Base-by-base conservation (phyloP, 2,113 vertebrate species). In the Pimephales promelas region DNA sequence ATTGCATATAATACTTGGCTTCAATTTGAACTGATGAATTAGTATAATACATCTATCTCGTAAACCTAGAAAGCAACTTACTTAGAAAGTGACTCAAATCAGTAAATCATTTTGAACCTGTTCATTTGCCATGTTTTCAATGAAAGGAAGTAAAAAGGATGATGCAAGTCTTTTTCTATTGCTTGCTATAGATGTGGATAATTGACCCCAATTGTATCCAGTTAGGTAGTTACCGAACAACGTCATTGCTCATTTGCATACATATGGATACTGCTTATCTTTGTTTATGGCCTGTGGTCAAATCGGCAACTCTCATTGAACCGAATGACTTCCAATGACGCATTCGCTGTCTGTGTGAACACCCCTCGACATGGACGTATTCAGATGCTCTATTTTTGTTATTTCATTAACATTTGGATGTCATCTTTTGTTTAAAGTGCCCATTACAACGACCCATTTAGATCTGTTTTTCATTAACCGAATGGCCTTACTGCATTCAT, bases 391-490 rank as follows among this genome's bases (percentile, higher is more conserved):
- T 59, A 16, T n/a, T 40, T 59, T 59, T 76, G 31, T 7, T 57
- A 57, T 77, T 57, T 77, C 31, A 76, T 76, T 71, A 71, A 24
- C 28, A n/a, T 56, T 57, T 31, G 20, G 73, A 20, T n/a, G 28
- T 2, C 52, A 36, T 74, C 20, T 11, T 76, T 76, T 76, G 49
- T 76, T 56, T 56, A 7, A 76, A 76, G 10, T 76, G 52, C 5
- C 20, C 52, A 76, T 76, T 57, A 57, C 52, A 11, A 36, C 10
- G 10, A 36, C 74, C 74, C 74, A 57, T 57, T 57, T 76, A 57
- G 31, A 54, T 57, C 28, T 34, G 74, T 11, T 7, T 76, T 57
- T 76, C 28, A 76, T 36, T 77, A 57, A 57, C 70, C n/a, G 0
- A 34, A 77, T 3, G 22, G 22, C 52, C 54, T 59, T 40, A 59